Conservation (phyloP, 2,888 invertebrate genomes). For the Aricia artaxerxes region DNA sequence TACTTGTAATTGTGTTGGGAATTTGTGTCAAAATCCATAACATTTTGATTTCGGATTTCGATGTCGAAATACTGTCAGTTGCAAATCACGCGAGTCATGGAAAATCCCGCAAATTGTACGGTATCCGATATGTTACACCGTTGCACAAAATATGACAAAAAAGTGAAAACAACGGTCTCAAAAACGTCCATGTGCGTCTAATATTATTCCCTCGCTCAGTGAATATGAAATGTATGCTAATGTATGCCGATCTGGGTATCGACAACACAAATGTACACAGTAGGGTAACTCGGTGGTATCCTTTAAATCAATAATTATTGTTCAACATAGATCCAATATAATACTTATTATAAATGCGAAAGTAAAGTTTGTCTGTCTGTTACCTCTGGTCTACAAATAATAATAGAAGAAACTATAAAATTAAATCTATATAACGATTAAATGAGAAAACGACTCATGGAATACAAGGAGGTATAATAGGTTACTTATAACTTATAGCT, state of each 20-base stretch:
- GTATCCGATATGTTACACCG: constrained; percentile 45
- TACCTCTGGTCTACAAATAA: too few species aligned
- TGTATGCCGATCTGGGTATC: constrained; percentile 64
- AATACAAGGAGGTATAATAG: too few species aligned
- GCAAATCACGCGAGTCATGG: background rate
- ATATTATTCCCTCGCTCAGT: constrained; percentile 77
- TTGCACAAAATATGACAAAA: constrained; percentile 59
- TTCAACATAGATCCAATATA: too few species aligned
- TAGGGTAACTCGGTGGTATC: background rate
- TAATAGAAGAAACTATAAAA: too few species aligned
- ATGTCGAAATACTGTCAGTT: background rate
- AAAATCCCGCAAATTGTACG: background rate
- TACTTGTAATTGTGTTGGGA: background rate
- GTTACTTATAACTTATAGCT: too few species aligned
- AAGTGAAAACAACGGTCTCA: constrained; percentile 67
- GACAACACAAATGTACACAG: background rate
- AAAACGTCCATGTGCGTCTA: constrained; percentile 73
- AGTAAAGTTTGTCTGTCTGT: too few species aligned
- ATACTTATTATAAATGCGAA: too few species aligned
- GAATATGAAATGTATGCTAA: constrained; percentile 80
- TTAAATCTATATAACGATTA: too few species aligned
- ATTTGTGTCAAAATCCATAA: too few species aligned
- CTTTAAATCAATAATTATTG: background rate
- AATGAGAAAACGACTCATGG: too few species aligned
- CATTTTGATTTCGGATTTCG: background rate